Base-by-base conservation (phyloP, 2,888 invertebrate species). In the Tinea semifulvella region DNA sequence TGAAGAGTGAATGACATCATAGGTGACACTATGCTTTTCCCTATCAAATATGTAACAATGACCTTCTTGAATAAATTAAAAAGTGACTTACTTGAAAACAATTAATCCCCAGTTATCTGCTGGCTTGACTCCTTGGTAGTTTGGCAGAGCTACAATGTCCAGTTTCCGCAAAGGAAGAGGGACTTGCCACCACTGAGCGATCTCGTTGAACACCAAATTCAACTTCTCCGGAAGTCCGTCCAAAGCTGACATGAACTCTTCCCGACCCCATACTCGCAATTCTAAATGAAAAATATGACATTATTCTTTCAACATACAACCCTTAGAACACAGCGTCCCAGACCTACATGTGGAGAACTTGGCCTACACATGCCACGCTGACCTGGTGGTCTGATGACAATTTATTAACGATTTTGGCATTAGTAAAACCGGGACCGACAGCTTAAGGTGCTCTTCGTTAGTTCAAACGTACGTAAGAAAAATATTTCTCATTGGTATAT, bases 101-200 rank as follows among this genome's bases (percentile, higher is more conserved):
- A 92, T 83, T 2, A 92, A 73, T 2, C 92, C 92, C 91, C 91
- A 92, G 56, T 87, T 89, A 55, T 92, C 91, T 2, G 88, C 86
- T 0, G 91, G 89, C 52, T 88, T 86, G 1, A 88, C 85, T 0
- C 88, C 87, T 49, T 85, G 82, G 51, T 89, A 87, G 49, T 85
- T 87, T 0, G 92, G 92, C 42, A 92, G 68, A 0, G 90, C 90
- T 0, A 92, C 81, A 2, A 92, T 70, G 60, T 92, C 91, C 49
- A 92, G 63, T 58, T 87, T 87, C 0, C 83, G 76, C 28, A 92
- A 58, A 0, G 89, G 89, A 48, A 88, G 77, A 0, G 87, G 81
- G n/a, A 84, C 77, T 43, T 83, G 82, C 81, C 90, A 88, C 53
- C 87, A 86, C 1, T 81, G 65, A 49, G 87, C 82, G 2, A 91